Evolutionary conservation across 2,113 vertebrate species (phyloP).

Genomic region (Hippocampus comes): DNA sequence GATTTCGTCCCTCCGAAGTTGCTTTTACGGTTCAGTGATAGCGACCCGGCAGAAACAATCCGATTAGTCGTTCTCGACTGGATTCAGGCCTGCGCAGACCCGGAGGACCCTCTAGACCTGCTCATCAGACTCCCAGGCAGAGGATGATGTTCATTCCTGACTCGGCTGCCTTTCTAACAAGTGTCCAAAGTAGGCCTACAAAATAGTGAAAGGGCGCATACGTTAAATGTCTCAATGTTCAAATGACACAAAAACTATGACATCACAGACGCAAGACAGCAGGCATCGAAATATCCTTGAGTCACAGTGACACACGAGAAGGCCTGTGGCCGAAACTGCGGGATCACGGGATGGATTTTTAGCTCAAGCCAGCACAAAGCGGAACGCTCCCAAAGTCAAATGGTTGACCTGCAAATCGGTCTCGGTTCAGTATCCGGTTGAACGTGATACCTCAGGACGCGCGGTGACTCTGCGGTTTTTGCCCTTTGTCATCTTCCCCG

Average conservation of each 20-base stretch:
- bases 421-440: background rate
- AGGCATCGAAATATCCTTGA: background rate
- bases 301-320: background rate
- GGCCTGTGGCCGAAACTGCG: background rate
- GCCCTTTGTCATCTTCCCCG: background rate
- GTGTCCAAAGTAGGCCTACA: background rate
- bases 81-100: background rate
- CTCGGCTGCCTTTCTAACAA: background rate
- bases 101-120: background rate
- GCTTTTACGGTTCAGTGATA: background rate
- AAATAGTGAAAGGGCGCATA: background rate
- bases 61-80: conserved; percentile 1
- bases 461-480: background rate
- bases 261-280: background rate
- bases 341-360: background rate
- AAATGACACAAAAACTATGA: too few species aligned
- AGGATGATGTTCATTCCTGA: conserved; percentile 5
- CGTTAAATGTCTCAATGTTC: background rate
- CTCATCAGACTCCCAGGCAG: background rate
- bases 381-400: background rate
- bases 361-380: background rate
- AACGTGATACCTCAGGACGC: background rate
- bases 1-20: conserved; percentile 6
- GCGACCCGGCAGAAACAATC: background rate
- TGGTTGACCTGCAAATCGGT: background rate